Conservation (phyloP, 37 sponge, comb jelly and placozoan species). For the Ianthella basta region DNA sequence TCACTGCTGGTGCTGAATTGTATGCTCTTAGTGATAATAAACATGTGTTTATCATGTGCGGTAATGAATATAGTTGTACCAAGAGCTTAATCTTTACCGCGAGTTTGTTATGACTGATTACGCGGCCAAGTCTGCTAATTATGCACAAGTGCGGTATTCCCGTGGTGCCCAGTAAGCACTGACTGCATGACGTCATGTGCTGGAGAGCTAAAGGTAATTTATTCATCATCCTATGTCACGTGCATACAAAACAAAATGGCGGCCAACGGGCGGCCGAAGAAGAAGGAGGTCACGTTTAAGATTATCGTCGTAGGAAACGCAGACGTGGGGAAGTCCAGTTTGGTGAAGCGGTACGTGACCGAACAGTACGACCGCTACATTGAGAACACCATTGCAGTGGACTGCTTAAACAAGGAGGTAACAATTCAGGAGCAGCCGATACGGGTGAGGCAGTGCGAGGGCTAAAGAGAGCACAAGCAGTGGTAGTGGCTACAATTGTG, state of each 20-base stretch:
- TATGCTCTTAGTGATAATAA: too few relatives aligned
- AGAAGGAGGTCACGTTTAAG: slow-evolving; percentile 59
- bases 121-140: too few relatives aligned
- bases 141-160: too few relatives aligned
- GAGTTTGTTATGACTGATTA: too few relatives aligned
- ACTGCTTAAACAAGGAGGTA: slow-evolving; percentile 77
- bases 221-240: too few relatives aligned
- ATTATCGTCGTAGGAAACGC: slow-evolving; percentile 80
- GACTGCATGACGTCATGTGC: too few relatives aligned
- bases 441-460: slow-evolving; percentile 46
- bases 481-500: background rate
- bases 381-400: slow-evolving; percentile 82
- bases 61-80: too few relatives aligned
- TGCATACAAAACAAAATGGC: background rate
- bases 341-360: slow-evolving; percentile 46
- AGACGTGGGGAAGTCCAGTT: slow-evolving; percentile 79
- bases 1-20: too few relatives aligned
- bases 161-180: too few relatives aligned
- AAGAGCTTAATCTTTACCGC: too few relatives aligned
- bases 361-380: slow-evolving; percentile 46
- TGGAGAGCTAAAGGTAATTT: too few relatives aligned
- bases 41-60: too few relatives aligned
- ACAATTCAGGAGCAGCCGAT: slow-evolving; percentile 64
- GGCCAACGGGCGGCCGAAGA: background rate
- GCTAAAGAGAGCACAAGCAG: background rate